Percentiles rank a stretch among this genome's conserved stretches.
Evolutionary conservation across 2,888 invertebrate species (phyloP).

Genomic region (Apantesis nais): DNA sequence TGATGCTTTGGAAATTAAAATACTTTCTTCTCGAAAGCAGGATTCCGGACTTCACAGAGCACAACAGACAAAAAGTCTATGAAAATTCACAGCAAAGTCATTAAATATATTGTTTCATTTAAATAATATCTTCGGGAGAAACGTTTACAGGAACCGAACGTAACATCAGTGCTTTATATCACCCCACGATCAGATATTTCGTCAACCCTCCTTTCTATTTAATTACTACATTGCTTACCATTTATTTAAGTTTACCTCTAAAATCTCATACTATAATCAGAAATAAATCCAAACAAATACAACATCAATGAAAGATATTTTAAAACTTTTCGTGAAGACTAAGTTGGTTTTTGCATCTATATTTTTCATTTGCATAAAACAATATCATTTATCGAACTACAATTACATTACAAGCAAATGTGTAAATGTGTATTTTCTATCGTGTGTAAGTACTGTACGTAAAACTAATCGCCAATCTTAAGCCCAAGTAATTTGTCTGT

Average conservation of each 20-base stretch:
- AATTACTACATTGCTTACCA: neutral
- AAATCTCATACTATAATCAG: neutral
- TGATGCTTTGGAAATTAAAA: neutral
- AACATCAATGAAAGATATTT: neutral
- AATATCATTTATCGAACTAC: conserved; percentile 4
- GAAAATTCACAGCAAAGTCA: neutral
- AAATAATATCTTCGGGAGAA: neutral
- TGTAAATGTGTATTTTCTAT: neutral
- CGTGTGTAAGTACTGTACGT: conserved; percentile 46
- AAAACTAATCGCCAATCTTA: conserved; percentile 47
- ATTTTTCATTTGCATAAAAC: neutral
- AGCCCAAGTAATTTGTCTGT: conserved; percentile 40
- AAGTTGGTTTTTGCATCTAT: neutral
- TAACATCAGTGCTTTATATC: no score
- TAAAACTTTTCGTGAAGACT: neutral
- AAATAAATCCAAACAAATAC: neutral
- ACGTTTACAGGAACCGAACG: no score
- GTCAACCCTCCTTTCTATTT: neutral
- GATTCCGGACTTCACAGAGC: neutral
- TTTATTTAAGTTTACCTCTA: neutral
- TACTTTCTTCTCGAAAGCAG: neutral
- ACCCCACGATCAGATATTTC: neutral
- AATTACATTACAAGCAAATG: conserved; percentile 15
- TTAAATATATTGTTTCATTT: no score
- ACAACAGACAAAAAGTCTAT: neutral